Evolutionary conservation across 2,888 invertebrate genomes (phyloP), one percentile per base, ranked within the genome.

Genomic region (Gryllus longicercus): DNA sequence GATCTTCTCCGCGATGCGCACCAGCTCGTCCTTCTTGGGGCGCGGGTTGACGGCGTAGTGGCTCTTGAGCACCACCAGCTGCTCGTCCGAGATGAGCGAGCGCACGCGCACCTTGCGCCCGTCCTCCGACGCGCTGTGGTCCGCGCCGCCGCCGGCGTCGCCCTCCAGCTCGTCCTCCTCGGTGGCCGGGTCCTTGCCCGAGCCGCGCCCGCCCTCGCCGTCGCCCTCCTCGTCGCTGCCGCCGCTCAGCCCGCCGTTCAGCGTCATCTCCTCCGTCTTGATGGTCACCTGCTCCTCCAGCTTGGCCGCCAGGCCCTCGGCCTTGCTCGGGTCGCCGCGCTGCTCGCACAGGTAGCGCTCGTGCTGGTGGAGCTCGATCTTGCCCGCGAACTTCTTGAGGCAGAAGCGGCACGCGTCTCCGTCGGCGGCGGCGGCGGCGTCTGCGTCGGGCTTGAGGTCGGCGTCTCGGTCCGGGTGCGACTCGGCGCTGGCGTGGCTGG

Each of bases 11-110:
- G 97, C 97, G 84, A 99, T 96, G 86, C 94, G 92, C 79, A 94
- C 93, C 84, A 99, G 92, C 86, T 98, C 98, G 84, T 97, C 97
- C 78, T 97, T 93, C 85, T 96, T 96, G 2, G 99, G 99, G 82
- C 97, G 91, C 12, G 97, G 94, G 88, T 99, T 98, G 25, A 93
- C 87, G 78, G 94, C 91, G 87, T 98, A 99, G 86, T 96, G 95
- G 82, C 95, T 93, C 86, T 96, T 96, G 79, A 99, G 90, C 80
- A 96, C 91, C 76, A 92, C 91, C 85, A 98, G 92, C 86, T 99
- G 98, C 85, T 97, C 96, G 85, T 98, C 98, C 76, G 95, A 96
- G 82, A 99, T 94, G 83, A 97, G 93, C 11, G 98, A 98, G 81
- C 99, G 91, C 2, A 97, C 97, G 84, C 98, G 91, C 18, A 96